phyloP scores from a whole-genome alignment of 1,140 invertebrate species.

The Drosophila fuyamai region DNA sequence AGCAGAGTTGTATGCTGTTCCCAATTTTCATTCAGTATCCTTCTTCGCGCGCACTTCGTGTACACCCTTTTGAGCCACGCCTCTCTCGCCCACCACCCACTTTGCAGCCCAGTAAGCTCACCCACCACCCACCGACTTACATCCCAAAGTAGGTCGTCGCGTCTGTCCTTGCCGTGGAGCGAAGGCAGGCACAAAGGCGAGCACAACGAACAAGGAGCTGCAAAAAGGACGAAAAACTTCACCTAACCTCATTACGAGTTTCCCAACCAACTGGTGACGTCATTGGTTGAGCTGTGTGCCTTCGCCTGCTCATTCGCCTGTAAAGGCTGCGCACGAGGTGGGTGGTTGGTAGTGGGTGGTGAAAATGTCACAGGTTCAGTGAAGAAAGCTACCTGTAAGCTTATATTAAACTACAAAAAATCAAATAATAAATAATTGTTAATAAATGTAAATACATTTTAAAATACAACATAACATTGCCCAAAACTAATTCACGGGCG shows the following conservation, averaged over 20 bases:
- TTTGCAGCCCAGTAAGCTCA: no score
- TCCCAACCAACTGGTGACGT: slow-evolving; percentile 61
- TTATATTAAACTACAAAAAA: neutral
- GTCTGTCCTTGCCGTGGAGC: slow-evolving; percentile 57
- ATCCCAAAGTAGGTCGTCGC: slow-evolving; percentile 66
- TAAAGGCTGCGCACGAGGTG: slow-evolving; percentile 61
- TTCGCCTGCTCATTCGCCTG: slow-evolving; percentile 56
- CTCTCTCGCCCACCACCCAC: neutral
- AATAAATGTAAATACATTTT: neutral
- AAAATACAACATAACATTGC: neutral
- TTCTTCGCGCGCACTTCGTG: slow-evolving; percentile 53
- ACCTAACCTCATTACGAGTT: slow-evolving; percentile 78
- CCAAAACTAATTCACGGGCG: slow-evolving; percentile 22
- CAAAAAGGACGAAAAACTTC: slow-evolving; percentile 60
- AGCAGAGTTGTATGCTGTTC: slow-evolving; percentile 64
- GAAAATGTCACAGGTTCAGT: slow-evolving; percentile 34
- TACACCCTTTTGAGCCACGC: slow-evolving; percentile 4
- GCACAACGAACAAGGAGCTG: slow-evolving; percentile 31
- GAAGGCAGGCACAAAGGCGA: slow-evolving; percentile 34
- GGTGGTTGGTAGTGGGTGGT: slow-evolving; percentile 1
- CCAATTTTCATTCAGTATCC: slow-evolving; percentile 80
- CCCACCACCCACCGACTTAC: slow-evolving; percentile 10
- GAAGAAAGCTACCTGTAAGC: slow-evolving; percentile 4
- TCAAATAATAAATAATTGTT: neutral
- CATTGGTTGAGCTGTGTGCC: slow-evolving; percentile 70